Evolutionary conservation across 2,797 vertebrate species (phyloP).

Genomic region (Prionace glauca): DNA sequence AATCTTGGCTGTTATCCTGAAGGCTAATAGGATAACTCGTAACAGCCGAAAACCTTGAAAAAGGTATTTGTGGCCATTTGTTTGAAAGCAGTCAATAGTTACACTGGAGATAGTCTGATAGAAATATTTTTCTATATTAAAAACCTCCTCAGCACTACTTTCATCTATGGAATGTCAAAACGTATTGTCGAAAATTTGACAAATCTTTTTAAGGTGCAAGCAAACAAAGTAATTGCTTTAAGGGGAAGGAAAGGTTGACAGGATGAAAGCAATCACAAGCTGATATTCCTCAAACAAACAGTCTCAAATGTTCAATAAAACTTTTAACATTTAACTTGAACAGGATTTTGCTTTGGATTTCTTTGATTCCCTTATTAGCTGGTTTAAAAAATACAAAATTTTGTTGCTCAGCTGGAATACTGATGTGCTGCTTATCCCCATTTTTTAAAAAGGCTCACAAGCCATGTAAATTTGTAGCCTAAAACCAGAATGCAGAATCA

Average conservation of each 20-base stretch:
- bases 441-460: not conserved
- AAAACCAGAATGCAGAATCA: not conserved
- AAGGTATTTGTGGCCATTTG: not conserved
- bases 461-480: conserved; percentile 23
- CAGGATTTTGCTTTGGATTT: not conserved
- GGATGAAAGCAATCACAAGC: not conserved
- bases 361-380: not conserved
- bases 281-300: not conserved
- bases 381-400: not conserved
- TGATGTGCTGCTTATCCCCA: not conserved
- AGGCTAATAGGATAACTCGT: not conserved
- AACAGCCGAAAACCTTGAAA: not conserved
- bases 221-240: too few species aligned
- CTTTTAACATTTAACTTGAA: not conserved
- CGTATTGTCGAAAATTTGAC: not conserved
- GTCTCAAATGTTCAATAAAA: not conserved
- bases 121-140: not conserved
- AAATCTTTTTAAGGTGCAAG: not conserved
- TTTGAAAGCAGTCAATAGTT: not conserved
- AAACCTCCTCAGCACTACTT: not conserved
- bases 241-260: not conserved
- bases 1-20: not conserved
- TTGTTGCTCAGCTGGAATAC: conserved; percentile 17
- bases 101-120: not conserved
- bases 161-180: conserved; percentile 3